Evolutionary conservation across 2,888 invertebrate genomes (phyloP).

Genomic region (Emmelina monodactyla): DNA sequence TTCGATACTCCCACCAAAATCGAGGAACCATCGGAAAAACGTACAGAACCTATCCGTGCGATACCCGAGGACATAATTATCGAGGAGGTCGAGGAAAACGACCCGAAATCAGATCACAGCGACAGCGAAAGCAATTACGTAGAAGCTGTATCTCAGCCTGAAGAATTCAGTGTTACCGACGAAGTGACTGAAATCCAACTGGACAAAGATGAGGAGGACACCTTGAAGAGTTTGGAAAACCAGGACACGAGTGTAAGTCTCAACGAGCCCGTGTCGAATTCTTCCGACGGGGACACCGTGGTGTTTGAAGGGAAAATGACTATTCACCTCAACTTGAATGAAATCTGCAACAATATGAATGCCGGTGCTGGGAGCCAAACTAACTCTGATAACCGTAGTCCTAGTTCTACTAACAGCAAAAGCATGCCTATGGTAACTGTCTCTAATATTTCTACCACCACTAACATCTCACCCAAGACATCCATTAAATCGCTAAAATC

Average conservation of each 20-base stretch:
- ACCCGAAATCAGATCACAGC: slow-evolving; percentile 41
- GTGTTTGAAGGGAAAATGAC: slow-evolving; percentile 65
- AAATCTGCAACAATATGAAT: slow-evolving; percentile 54
- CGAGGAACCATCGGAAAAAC: slow-evolving; percentile 28
- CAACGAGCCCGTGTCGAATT: slow-evolving; percentile 51
- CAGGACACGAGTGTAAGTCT: slow-evolving; percentile 66
- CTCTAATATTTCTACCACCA: slow-evolving; percentile 62
- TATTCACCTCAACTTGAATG: slow-evolving; percentile 60
- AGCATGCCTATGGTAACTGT: slow-evolving; percentile 66
- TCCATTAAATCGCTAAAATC: slow-evolving; percentile 55
- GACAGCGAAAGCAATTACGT: slow-evolving; percentile 54
- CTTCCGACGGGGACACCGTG: slow-evolving; percentile 58
- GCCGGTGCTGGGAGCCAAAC: slow-evolving; percentile 46
- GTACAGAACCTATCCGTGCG: slow-evolving; percentile 26
- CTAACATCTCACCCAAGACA: slow-evolving; percentile 61
- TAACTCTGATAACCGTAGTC: slow-evolving; percentile 34
- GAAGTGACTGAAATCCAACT: slow-evolving; percentile 57
- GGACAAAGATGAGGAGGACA: slow-evolving; percentile 62
- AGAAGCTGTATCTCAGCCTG: slow-evolving; percentile 51
- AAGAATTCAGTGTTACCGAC: slow-evolving; percentile 50
- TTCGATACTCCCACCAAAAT: slow-evolving; percentile 34
- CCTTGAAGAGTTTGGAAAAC: slow-evolving; percentile 59
- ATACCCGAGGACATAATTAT: slow-evolving; percentile 43
- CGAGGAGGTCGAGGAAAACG: slow-evolving; percentile 53
- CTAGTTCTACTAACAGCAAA: slow-evolving; percentile 47